A percentile compares a stretch with the other conserved stretches of the same genome.
Conservation (phyloP, 2,113 vertebrate genomes). For the Cololabis saira region DNA sequence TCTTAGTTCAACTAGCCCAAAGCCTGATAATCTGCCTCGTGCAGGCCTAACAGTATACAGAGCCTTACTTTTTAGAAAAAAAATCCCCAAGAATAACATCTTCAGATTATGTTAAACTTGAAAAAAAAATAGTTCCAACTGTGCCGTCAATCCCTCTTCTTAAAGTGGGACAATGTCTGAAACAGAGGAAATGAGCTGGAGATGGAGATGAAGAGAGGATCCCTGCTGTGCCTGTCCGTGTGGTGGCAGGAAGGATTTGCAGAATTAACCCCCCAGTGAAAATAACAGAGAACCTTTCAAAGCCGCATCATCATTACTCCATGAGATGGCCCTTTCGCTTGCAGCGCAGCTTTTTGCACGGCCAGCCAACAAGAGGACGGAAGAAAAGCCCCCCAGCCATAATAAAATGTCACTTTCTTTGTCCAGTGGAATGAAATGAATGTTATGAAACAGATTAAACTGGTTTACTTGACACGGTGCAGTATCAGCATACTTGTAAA, state of each 20-base stretch:
- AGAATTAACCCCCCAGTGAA: slow-evolving; percentile 55
- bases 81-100: not conserved
- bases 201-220: slow-evolving; percentile 3
- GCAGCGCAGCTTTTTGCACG: slow-evolving; percentile 26
- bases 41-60: slow-evolving; percentile 31
- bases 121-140: not conserved
- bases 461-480: not conserved
- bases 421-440: not conserved
- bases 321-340: slow-evolving; percentile 52
- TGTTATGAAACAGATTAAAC: not conserved
- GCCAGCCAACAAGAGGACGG: slow-evolving; percentile 7
- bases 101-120: not conserved
- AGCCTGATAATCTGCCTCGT: slow-evolving; percentile 65
- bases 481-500: not conserved
- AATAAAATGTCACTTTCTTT: not conserved
- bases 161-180: not conserved
- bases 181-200: slow-evolving; percentile 9
- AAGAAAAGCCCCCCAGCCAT: not conserved
- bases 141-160: slow-evolving; percentile 2
- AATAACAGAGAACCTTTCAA: slow-evolving; percentile 51
- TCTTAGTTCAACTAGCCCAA: slow-evolving; percentile 57
- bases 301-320: slow-evolving; percentile 33
- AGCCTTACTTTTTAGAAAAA: slow-evolving; percentile 13
- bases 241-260: slow-evolving; percentile 55
- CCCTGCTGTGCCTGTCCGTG: slow-evolving; percentile 10